Conservation (phyloP, 2,888 invertebrate species). For the Schizotus pectinicornis region DNA sequence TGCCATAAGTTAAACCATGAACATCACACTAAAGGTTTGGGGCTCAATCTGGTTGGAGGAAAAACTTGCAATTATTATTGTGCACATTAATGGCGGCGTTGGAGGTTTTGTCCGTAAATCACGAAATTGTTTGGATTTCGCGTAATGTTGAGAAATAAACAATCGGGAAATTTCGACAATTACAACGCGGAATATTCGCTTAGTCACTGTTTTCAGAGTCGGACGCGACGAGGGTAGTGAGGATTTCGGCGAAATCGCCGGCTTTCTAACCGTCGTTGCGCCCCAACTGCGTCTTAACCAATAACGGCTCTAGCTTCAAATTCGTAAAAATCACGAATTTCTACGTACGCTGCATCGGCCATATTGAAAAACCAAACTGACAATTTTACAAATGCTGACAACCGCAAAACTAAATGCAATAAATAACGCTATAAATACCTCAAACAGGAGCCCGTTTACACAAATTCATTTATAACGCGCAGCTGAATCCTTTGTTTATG, state of each 20-base stretch:
- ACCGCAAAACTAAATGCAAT: conserved; percentile 16
- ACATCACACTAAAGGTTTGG: conserved; percentile 16
- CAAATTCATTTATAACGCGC: conserved; percentile 10
- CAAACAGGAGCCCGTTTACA: conserved; percentile 8
- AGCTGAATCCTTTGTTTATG: conserved; percentile 12
- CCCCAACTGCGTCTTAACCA: neutral
- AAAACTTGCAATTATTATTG: conserved; percentile 12
- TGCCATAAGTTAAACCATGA: conserved; percentile 38
- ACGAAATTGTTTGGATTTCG: too few species aligned
- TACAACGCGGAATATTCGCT: conserved; percentile 2
- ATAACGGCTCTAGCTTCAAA: conserved; percentile 11
- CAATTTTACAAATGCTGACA: conserved; percentile 39
- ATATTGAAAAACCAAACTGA: conserved; percentile 49
- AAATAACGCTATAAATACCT: conserved; percentile 17
- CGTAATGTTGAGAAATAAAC: neutral
- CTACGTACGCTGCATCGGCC: conserved; percentile 47
- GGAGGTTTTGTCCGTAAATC: conserved; percentile 7
- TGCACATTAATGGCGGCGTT: conserved; percentile 17
- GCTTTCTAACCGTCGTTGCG: neutral
- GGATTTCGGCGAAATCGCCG: neutral
- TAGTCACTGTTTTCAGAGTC: conserved; percentile 1
- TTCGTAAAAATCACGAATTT: conserved; percentile 37
- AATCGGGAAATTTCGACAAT: neutral
- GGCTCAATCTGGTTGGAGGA: neutral
- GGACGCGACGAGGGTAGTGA: neutral